Conservation (phyloP, 1,140 invertebrate species). For the Drosophila parvula region DNA sequence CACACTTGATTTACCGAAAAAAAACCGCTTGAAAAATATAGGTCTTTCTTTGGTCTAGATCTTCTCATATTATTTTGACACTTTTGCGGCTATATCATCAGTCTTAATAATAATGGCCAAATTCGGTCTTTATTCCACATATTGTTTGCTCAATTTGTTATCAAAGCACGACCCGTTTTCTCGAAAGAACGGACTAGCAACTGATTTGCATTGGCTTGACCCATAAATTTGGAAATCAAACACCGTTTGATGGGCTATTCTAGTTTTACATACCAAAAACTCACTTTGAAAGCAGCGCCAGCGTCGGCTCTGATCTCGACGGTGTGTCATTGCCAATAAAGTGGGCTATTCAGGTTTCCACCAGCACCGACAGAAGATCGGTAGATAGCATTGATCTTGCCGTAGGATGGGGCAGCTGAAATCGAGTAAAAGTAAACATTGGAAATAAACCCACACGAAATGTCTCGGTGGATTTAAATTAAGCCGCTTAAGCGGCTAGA, state of each 20-base stretch:
- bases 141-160: slow-evolving; percentile 56
- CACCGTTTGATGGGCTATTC: slow-evolving; percentile 60
- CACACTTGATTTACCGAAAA: slow-evolving; percentile 14
- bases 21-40: not conserved
- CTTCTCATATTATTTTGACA: slow-evolving; percentile 2
- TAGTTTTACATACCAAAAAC: slow-evolving; percentile 48
- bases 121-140: slow-evolving; percentile 16
- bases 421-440: slow-evolving; percentile 44
- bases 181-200: slow-evolving; percentile 42
- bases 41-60: slow-evolving; percentile 18
- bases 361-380: slow-evolving; percentile 9
- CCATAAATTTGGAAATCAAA: slow-evolving; percentile 74
- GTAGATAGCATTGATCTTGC: slow-evolving; percentile 39
- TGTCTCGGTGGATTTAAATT: slow-evolving; percentile 35
- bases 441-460: slow-evolving; percentile 37
- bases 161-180: slow-evolving; percentile 59
- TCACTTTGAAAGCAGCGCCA: slow-evolving; percentile 33
- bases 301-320: not conserved
- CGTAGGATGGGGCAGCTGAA: slow-evolving; percentile 25
- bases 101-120: slow-evolving; percentile 30
- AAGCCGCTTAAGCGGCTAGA: slow-evolving; percentile 49
- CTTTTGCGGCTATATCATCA: slow-evolving; percentile 11
- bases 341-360: slow-evolving; percentile 30
- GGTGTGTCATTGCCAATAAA: slow-evolving; percentile 51
- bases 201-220: slow-evolving; percentile 68